Conservation (phyloP, 2,888 invertebrate species). For the Pteria penguin region DNA sequence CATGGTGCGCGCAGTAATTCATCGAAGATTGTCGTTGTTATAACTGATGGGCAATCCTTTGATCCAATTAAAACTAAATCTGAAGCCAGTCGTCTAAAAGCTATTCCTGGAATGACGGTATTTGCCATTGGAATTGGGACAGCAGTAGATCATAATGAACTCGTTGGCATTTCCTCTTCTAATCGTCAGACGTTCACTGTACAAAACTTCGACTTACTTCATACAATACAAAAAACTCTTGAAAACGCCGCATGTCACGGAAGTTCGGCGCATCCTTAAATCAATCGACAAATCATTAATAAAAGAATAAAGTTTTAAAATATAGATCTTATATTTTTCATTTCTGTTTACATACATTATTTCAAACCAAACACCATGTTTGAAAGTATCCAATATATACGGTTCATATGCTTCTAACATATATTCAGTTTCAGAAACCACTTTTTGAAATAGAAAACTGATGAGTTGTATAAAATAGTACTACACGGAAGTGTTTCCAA, state of each 20-base stretch:
- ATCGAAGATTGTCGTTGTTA: constrained; percentile 21
- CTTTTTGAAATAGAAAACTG: too few species aligned
- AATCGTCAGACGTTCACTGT: constrained; percentile 6
- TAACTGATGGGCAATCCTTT: constrained; percentile 27
- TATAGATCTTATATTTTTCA: too few species aligned
- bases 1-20: constrained; percentile 15
- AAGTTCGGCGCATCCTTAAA: too few species aligned
- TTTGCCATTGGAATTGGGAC: constrained; percentile 26
- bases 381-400: too few species aligned
- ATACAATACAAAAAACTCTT: constrained; percentile 22
- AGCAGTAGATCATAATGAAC: constrained; percentile 6
- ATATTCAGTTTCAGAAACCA: too few species aligned
- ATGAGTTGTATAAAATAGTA: too few species aligned
- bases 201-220: constrained; percentile 16
- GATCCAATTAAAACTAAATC: constrained; percentile 1
- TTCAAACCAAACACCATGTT: too few species aligned
- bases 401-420: too few species aligned
- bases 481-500: too few species aligned
- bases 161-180: constrained; percentile 9
- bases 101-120: constrained; percentile 4
- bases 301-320: too few species aligned
- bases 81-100: constrained; percentile 6
- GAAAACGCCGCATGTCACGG: constrained; percentile 17
- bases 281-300: too few species aligned
- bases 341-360: too few species aligned